Evolutionary conservation across 2,888 invertebrate species (phyloP), one percentile per base, ranked within the genome.

Genomic region (Tholera decimalis): DNA sequence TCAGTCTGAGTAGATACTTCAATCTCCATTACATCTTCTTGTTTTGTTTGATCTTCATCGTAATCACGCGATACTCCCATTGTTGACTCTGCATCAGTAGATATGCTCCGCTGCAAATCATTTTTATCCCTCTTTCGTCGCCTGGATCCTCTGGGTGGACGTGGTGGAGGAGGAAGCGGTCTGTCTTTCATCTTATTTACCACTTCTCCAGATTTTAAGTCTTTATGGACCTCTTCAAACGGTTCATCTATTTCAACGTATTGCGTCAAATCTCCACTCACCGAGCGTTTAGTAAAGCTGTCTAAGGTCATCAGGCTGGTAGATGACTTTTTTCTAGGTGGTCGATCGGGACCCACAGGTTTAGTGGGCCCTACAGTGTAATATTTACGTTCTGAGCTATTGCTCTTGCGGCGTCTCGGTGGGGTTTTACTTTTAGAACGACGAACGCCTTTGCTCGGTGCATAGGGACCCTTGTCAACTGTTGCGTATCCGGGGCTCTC

Each of bases 1-100:
- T 98, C 98, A 0, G 98, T 98, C 92, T 98, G 98, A 0, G 98
- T 98, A 0, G 98, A 98, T 6, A 97, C 97, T 85, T 97, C 97
- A 26, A 97, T 97, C 90, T 98, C 98, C 69, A 96, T 88, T 24
- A 95, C 84, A 73, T 93, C 89, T 51, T 94, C 92, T 44, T 85
- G 57, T 63, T 86, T 88, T 20, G 67, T 60, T 57, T 85, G 80
- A 22, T 89, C 86, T 57, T 83, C 77, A 6, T 69, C 69, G 46
- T 77, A 83, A 39, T 74, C 73, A 11, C 80, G 67, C n/a, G 80
- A 77, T n/a, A 79, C 59, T 47, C 86, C 86, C 22, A 80, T 72
- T 11, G 75, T 65, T 53, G 73, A 79, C 35, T 87, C 85, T 22
- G 66, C 61, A 50, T 82, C 80, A 7, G 69, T 35, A 39, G 75